These are phyloP conservation scores for Silurus aristotelis DNA, from an alignment of 2,797 vertebrate genomes.

Conservation along the genomic window DNA sequence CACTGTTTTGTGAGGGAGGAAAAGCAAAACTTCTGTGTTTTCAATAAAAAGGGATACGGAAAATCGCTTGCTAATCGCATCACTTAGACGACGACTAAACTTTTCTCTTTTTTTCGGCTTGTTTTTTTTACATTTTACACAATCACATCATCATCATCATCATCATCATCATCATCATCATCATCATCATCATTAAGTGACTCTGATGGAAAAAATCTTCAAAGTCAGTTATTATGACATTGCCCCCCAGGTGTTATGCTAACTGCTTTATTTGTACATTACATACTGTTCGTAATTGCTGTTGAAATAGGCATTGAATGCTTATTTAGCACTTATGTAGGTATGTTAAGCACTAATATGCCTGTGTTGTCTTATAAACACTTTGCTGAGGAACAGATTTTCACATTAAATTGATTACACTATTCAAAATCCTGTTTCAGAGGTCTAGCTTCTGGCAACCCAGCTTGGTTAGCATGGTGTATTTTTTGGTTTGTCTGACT, in stretches of 20 bases:
- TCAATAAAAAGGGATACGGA: background rate
- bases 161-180: background rate
- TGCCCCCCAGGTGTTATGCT: background rate
- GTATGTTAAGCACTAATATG: background rate
- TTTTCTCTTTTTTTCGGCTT: background rate
- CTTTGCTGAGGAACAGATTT: no score
- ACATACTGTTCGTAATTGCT: background rate
- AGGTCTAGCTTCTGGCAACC: background rate
- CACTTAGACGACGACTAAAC: background rate
- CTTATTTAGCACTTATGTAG: background rate
- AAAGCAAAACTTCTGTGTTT: background rate
- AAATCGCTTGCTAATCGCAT: background rate
- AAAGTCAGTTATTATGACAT: background rate
- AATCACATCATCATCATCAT: no score
- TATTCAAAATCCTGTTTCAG: background rate
- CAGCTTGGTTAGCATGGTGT: background rate
- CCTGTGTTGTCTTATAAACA: background rate
- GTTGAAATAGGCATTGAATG: background rate
- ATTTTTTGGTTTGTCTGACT: background rate
- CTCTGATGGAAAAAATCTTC: background rate
- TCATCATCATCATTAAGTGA: background rate
- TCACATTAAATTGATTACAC: background rate
- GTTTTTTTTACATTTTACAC: no score
- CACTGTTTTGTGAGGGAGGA: slow-evolving; percentile 26
- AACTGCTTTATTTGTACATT: background rate